These are phyloP conservation scores for Tetranychus piercei DNA, from an alignment of 2,888 invertebrate species.

Conservation along the genomic window DNA sequence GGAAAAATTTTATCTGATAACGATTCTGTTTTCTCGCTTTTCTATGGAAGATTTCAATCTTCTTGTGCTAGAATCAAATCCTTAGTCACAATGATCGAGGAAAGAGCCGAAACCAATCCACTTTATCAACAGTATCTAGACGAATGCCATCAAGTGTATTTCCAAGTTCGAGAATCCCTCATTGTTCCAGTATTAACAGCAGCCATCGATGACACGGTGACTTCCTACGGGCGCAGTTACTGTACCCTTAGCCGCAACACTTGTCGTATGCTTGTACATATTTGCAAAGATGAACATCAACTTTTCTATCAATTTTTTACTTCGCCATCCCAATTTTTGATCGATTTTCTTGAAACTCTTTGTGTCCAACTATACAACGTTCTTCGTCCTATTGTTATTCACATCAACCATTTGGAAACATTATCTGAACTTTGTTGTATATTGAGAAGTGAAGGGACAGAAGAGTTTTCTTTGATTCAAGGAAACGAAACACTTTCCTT, in stretches of 20 bases:
- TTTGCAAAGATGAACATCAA: constrained; percentile 82
- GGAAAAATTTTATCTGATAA: constrained; percentile 30
- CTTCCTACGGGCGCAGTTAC: constrained; percentile 46
- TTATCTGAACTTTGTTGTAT: constrained; percentile 89
- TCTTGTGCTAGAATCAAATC: constrained; percentile 65
- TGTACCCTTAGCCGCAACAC: constrained; percentile 55
- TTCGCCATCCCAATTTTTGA: constrained; percentile 42
- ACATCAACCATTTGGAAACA: constrained; percentile 91
- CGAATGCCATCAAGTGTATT: constrained; percentile 67
- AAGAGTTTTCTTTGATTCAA: constrained; percentile 43
- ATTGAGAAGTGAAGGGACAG: constrained; percentile 59
- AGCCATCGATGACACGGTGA: constrained; percentile 47
- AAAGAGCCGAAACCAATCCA: constrained; percentile 35
- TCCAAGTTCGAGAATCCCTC: constrained; percentile 49
- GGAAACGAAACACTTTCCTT: constrained; percentile 49
- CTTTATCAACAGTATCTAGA: constrained; percentile 50
- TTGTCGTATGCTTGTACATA: constrained; percentile 71
- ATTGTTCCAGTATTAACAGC: constrained; percentile 50
- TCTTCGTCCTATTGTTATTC: constrained; percentile 77
- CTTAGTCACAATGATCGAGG: constrained; percentile 63
- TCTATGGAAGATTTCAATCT: constrained; percentile 86
- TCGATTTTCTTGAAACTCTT: constrained; percentile 54
- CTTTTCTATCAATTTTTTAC: constrained; percentile 78
- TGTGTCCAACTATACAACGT: constrained; percentile 78
- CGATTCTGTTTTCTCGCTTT: constrained; percentile 49